Base-by-base conservation (phyloP, 2,888 invertebrate genomes). In the Lepeophtheirus nordmannii region DNA sequence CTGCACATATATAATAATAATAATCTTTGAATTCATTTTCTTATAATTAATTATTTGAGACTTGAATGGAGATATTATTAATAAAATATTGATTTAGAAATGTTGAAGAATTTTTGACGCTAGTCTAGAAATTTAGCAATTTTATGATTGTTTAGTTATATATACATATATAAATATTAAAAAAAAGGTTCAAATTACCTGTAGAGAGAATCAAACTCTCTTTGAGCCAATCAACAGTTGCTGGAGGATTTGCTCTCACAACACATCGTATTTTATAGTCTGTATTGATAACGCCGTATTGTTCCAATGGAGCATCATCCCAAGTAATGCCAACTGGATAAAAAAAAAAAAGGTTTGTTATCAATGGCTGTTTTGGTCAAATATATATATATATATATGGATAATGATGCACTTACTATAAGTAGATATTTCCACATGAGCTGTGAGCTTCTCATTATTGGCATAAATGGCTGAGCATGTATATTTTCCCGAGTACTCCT, bases 191-290 rank as follows among this genome's bases (percentile, higher is more conserved):
- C 30, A 30, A 30, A 30, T 67, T 71, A 73, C 73, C 72, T 10
- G 83, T 83, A 64, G 77, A 77, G 68, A 89, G 84, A 68, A 65
- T 65, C 9, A 65, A 64, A 68, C 85, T 85, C 74, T 89, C 85
- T 75, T 85, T 85, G 69, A 85, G 81, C 89, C 91, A 91, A 74
- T 87, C 86, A 12, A 91, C 83, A n/a, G 83, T 81, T 0, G 91
- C 89, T 40, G 86, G 80, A 12, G 91, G 91, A 74, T 85, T 84
- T 0, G 91, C 90, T 68, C 82, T 83, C 0, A 91, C 91, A 75
- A 85, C 83, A 73, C 92, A 92, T 76, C 82, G 83, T 20, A 92
- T 83, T 74, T 82, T 82, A 74, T 83, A 87, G 72, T 87, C 84
- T 70, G 81, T 79, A 38, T 86, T 85, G 67, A 86, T 80, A 30